phyloP scores from a whole-genome alignment of 2,888 invertebrate genomes.

The Ophraella communa region DNA sequence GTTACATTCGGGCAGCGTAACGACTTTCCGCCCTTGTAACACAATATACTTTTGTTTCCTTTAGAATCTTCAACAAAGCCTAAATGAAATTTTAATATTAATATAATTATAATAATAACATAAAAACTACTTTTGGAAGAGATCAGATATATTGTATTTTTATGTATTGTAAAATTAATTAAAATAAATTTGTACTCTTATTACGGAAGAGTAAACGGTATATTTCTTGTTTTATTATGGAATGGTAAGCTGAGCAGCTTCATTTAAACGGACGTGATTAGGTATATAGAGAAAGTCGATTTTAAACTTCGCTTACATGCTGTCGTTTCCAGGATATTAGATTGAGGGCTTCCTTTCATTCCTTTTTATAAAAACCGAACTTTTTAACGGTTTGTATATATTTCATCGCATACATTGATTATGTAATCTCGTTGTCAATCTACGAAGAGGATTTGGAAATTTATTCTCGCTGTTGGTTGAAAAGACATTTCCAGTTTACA shows the following conservation, averaged over 20 bases:
- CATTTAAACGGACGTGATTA: conserved; percentile 44
- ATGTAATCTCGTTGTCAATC: conserved; percentile 14
- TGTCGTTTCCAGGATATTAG: conserved; percentile 41
- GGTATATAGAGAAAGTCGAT: conserved; percentile 33
- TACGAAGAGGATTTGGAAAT: neutral
- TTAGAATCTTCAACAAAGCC: too few relatives aligned
- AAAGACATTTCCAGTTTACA: neutral
- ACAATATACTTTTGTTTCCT: too few relatives aligned
- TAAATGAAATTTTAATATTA: too few relatives aligned
- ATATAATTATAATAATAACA: too few relatives aligned
- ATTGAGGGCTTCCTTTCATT: conserved; percentile 40
- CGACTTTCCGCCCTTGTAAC: too few relatives aligned
- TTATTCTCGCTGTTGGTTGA: neutral
- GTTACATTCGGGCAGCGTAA: too few relatives aligned
- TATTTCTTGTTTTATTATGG: too few relatives aligned
- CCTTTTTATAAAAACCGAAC: conserved; percentile 34
- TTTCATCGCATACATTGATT: conserved; percentile 30
- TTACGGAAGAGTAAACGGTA: too few relatives aligned
- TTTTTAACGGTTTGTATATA: conserved; percentile 35
- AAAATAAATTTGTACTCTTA: too few relatives aligned
- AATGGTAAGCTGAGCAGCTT: conserved; percentile 40
- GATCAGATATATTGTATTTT: too few relatives aligned
- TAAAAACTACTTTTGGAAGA: too few relatives aligned
- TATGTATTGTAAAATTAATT: too few relatives aligned
- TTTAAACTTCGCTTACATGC: conserved; percentile 36